Base-by-base conservation (phyloP, 23 tunicate genomes). In the Halocynthia roretzi region DNA sequence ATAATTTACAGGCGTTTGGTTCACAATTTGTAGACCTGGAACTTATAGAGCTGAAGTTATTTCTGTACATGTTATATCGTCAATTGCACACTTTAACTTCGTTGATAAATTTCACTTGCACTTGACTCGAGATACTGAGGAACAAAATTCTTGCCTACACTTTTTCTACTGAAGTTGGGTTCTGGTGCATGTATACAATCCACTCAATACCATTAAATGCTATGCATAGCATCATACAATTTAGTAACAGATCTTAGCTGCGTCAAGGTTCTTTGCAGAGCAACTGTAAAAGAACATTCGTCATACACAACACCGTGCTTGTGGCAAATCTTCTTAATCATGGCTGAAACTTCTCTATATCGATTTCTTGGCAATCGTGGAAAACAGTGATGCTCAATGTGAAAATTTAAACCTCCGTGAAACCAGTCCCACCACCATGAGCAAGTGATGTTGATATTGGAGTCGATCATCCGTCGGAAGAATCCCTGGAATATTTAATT, bases 341-440 rank as follows among this genome's bases (percentile, higher is more conserved):
- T 50, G 21, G 48, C 60, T 5, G 90, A 85, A 58, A 77, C 97
- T 68, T 91, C 87, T 10, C 97, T 77, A 8, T 80, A 75, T 19
- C 84, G 80, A 49, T 91, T 85, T 17, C 97, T 75, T 6, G 97
- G 97, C 52, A 91, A 70, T 20, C 97, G 80, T 8, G 97, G 97
- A 68, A 91, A 91, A 61, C 82, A 85, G 77, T 91, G 97, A 54
- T 91, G 97, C 71, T 91, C 97, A 53, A 81, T 85, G 57, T 91
- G 97, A 52, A 85, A 91, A 62, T 91, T 91, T 21, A 91, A 80
- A 8, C 97, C 97, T 17, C 97, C 97, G 66, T 91, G 97, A 56
- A 91, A 91, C 97, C 97, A 91, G 44, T 91, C 97, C 84, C 85
- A 56, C 97, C 97, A 91, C 56, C 74, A 52, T 48, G 90, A 90